Evolutionary conservation across 2,888 invertebrate genomes (phyloP).

Genomic region (Microctonus hyperodae): DNA sequence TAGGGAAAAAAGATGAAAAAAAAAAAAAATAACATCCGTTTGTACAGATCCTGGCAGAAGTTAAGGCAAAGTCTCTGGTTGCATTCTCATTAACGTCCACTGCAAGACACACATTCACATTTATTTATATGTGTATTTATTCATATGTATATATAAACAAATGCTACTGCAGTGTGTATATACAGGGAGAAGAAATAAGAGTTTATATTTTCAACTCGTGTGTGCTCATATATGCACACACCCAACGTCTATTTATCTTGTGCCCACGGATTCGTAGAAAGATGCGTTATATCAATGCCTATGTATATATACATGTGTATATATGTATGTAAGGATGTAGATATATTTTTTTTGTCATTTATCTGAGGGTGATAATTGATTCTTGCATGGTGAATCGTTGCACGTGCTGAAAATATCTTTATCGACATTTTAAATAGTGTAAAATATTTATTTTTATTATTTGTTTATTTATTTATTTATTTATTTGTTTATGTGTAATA

Average conservation of each 20-base stretch:
- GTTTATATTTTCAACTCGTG: constrained; percentile 4
- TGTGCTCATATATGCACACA: constrained; percentile 12
- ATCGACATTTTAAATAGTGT: background rate
- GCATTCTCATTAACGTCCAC: constrained; percentile 51
- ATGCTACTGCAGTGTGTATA: constrained; percentile 39
- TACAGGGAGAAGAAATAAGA: constrained; percentile 18
- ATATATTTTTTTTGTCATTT: no score
- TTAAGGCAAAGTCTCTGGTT: constrained; percentile 45
- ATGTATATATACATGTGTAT: no score
- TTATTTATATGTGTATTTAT: background rate
- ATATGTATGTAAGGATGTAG: no score
- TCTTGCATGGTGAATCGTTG: constrained; percentile 26
- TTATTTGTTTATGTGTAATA: no score
- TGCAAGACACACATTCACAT: constrained; percentile 33
- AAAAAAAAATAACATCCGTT: constrained; percentile 43
- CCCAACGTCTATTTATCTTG: constrained; percentile 44
- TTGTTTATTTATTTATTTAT: background rate
- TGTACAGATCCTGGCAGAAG: constrained; percentile 47
- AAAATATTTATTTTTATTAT: background rate
- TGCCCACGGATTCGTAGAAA: constrained; percentile 44
- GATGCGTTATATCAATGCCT: constrained; percentile 37
- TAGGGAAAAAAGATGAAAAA: constrained; percentile 46
- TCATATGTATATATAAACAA: background rate
- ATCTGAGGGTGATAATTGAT: constrained; percentile 36
- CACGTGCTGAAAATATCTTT: constrained; percentile 18